Evolutionary conservation across 2,888 invertebrate species (phyloP).

Genomic region (Hyalella azteca): DNA sequence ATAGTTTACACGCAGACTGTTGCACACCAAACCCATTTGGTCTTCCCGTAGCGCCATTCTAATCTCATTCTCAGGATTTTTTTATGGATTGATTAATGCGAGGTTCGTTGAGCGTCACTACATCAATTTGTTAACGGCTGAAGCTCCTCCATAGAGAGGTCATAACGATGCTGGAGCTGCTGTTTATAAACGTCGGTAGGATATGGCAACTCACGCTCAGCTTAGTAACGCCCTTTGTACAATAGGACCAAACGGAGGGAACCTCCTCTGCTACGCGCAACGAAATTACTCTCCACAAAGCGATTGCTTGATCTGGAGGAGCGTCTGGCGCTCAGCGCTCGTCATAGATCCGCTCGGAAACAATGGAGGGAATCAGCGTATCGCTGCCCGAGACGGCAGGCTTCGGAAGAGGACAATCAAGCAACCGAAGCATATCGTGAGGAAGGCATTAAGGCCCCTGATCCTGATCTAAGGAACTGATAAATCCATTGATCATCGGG

Average conservation of each 20-base stretch:
- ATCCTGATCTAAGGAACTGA: neutral
- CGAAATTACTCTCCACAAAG: slow-evolving; percentile 27
- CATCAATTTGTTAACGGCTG: neutral
- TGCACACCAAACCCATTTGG: no score
- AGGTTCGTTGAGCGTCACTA: neutral
- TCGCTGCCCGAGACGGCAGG: neutral
- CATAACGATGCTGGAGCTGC: neutral
- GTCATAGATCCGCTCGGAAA: slow-evolving; percentile 13
- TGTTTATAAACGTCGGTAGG: no score
- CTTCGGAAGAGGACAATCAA: neutral
- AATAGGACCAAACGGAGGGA: neutral
- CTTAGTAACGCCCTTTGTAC: neutral
- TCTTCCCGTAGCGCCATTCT: no score
- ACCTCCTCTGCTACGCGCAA: neutral
- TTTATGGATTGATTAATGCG: slow-evolving; percentile 10
- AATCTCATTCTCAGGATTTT: no score
- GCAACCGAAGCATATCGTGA: slow-evolving; percentile 14
- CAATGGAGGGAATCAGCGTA: neutral
- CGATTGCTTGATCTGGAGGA: neutral
- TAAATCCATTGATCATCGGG: neutral
- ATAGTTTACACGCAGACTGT: no score
- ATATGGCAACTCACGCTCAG: slow-evolving; percentile 15
- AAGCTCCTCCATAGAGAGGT: neutral
- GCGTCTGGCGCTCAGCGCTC: neutral
- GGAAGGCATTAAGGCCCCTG: slow-evolving; percentile 4